These are phyloP conservation scores for Abramis brama DNA, from an alignment of 2,113 vertebrate genomes.

Conservation along the genomic window DNA sequence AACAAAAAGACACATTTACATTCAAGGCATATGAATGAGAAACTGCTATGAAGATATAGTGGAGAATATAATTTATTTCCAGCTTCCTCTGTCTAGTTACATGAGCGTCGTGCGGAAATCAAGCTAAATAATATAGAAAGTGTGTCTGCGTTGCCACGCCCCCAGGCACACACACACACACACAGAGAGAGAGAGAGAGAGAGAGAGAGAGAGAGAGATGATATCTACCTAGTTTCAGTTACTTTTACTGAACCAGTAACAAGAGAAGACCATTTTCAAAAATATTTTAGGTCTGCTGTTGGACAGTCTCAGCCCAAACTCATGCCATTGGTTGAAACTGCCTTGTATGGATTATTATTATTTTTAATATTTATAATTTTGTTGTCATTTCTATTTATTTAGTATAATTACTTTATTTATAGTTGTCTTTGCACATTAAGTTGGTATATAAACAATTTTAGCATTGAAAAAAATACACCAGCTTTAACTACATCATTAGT, in stretches of 20 bases:
- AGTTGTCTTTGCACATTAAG: not conserved
- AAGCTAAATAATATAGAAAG: not conserved
- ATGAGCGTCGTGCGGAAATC: not conserved
- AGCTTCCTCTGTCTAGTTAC: not conserved
- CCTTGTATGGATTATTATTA: no score
- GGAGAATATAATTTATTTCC: not conserved
- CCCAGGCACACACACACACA: not conserved
- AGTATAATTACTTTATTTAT: not conserved
- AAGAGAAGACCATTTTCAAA: not conserved
- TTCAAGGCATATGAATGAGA: constrained; percentile 41
- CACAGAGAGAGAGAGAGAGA: not conserved
- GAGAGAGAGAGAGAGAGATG: no score
- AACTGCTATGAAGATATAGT: constrained; percentile 7
- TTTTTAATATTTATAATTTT: not conserved
- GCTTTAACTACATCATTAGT: constrained; percentile 2
- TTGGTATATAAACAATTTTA: no score
- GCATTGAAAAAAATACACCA: not conserved
- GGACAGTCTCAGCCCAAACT: not conserved
- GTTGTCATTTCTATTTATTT: not conserved
- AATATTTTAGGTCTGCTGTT: not conserved
- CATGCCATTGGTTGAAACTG: no score
- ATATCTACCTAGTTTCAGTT: not conserved
- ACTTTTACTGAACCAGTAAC: no score
- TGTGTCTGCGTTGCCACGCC: not conserved
- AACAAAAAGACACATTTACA: constrained; percentile 5